These are phyloP conservation scores for Lycocerus yunnanus DNA, from an alignment of 2,888 invertebrate species.

Conservation along the genomic window DNA sequence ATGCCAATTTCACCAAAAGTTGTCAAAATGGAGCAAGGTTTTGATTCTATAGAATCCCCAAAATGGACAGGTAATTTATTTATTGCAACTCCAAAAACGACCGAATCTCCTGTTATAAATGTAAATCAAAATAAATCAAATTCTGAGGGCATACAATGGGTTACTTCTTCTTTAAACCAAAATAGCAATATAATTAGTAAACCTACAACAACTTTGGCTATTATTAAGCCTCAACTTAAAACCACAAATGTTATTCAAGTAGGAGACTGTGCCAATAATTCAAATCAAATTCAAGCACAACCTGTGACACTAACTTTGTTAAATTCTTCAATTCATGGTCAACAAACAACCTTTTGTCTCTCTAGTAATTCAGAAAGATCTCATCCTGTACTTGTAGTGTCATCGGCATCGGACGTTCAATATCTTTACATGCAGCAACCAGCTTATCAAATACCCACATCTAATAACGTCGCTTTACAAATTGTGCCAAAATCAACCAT, in stretches of 20 bases:
- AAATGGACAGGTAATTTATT: slow-evolving; percentile 37
- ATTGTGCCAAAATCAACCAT: slow-evolving; percentile 49
- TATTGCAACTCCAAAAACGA: slow-evolving; percentile 25
- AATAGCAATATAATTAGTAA: slow-evolving; percentile 41
- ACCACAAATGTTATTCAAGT: slow-evolving; percentile 47
- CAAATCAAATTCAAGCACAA: slow-evolving; percentile 47
- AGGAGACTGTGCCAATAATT: slow-evolving; percentile 44
- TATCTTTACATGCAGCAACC: slow-evolving; percentile 55
- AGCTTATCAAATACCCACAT: slow-evolving; percentile 57
- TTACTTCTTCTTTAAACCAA: slow-evolving; percentile 40
- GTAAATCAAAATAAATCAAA: slow-evolving; percentile 7
- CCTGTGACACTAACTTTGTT: slow-evolving; percentile 55
- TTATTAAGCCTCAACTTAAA: slow-evolving; percentile 50
- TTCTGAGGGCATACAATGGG: slow-evolving; percentile 39
- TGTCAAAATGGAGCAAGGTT: slow-evolving; percentile 47
- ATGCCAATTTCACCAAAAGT: slow-evolving; percentile 69
- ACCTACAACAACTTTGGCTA: slow-evolving; percentile 46
- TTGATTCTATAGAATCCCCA: slow-evolving; percentile 33
- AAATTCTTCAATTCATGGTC: slow-evolving; percentile 45
- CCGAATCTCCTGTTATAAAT: slow-evolving; percentile 17
- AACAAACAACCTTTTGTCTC: slow-evolving; percentile 48
- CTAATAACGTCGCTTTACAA: slow-evolving; percentile 48
- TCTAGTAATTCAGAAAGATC: slow-evolving; percentile 46
- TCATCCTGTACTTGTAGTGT: slow-evolving; percentile 53
- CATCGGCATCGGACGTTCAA: slow-evolving; percentile 53